Base-by-base conservation (phyloP, 2,888 invertebrate genomes). In the Acholoe squamosa region DNA sequence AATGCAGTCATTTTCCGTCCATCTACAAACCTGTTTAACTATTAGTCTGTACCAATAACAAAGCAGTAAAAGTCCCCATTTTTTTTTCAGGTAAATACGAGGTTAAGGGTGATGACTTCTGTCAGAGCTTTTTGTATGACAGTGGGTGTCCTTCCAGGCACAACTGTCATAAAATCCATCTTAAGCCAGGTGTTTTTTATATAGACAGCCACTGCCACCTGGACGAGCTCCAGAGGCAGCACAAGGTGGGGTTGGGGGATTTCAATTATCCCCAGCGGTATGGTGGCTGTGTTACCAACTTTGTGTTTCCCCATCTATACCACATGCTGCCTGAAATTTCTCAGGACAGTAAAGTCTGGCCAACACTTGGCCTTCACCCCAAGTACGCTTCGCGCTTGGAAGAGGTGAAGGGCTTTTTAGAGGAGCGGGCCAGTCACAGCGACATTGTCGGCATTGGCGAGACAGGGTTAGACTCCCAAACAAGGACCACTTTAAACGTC, bases 121-220 rank as follows among this genome's bases (percentile, higher is more conserved):
- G 76, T 28, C n/a, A 76, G 10, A 10, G 12, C 12, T 76, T 25
- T 25, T 25, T 76, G 10, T 76, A 76, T 28, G 31, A 76, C 10
- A 10, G 76, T n/a, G 76, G 76, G 14, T 76, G 76, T 14, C 25
- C 76, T 16, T 16, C n/a, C n/a, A n/a, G n/a, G n/a, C n/a, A n/a
- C n/a, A n/a, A n/a, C n/a, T n/a, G n/a, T 12, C 31, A 12, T n/a
- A 12, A n/a, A 16, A 25, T 28, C 76, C 12, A n/a, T 25, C n/a
- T 28, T 25, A 10, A 10, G 14, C 12, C 31, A 28, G 12, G 10
- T 14, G 14, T 14, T 25, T 12, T 10, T 16, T 76, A 76, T 76
- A 25, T 25, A 16, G 76, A 76, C 76, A 76, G 76, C 76, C 76
- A 76, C 76, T 76, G 76, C 31, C 76, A 76, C n/a, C n/a, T 76